A percentile compares a stretch with the other conserved stretches of the same genome.
Evolutionary conservation across 2,888 invertebrate species (phyloP).

Genomic region (Noctua pronuba): DNA sequence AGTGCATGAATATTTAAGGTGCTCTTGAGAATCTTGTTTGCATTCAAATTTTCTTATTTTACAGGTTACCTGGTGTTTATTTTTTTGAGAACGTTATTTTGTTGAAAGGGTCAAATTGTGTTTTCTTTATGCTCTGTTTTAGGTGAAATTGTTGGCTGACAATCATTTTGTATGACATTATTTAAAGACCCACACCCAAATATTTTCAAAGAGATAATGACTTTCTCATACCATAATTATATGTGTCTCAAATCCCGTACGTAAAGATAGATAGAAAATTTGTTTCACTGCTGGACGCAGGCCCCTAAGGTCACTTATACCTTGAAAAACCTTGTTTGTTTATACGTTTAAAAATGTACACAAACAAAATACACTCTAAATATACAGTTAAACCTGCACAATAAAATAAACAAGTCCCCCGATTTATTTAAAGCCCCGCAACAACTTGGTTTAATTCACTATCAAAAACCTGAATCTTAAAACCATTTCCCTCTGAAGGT

Average conservation of each 20-base stretch:
- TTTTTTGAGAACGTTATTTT: background rate
- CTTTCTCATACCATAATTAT: background rate
- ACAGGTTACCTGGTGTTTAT: background rate
- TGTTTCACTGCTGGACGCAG: background rate
- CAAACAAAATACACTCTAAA: background rate
- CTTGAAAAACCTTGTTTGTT: background rate
- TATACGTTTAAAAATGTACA: background rate
- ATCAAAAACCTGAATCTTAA: constrained; percentile 37
- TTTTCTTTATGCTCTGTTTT: background rate
- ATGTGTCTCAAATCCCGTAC: background rate
- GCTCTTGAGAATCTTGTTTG: constrained; percentile 30
- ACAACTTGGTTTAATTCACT: background rate
- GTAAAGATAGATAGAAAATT: background rate
- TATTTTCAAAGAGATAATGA: background rate
- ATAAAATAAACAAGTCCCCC: background rate
- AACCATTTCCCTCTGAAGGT: constrained; percentile 23
- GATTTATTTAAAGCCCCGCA: background rate
- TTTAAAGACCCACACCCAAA: background rate
- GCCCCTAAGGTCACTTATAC: background rate
- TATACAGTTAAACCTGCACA: background rate
- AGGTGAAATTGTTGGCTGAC: background rate
- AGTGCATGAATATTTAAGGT: constrained; percentile 52
- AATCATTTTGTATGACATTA: background rate
- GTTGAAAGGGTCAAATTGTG: background rate
- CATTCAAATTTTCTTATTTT: constrained; percentile 25